Evolutionary conservation across 1,140 invertebrate genomes (phyloP).

Genomic region (Liolophura sinensis): DNA sequence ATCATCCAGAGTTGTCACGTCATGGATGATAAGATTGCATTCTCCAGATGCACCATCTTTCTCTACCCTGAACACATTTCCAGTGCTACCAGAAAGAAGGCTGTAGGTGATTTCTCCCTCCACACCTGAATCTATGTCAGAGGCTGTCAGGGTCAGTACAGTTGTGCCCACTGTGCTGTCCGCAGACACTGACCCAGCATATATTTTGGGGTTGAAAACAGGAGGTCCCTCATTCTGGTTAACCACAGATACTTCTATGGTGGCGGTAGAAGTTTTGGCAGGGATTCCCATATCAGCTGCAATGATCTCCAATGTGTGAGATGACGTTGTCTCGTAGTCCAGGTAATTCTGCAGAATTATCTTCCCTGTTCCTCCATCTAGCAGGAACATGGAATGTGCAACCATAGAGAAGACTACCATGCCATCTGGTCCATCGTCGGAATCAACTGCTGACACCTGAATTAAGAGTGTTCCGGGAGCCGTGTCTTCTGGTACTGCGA

Average conservation of each 20-base stretch:
- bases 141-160: conserved; percentile 29
- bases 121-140: conserved; percentile 30
- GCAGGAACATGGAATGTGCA: too few species aligned
- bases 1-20: conserved; percentile 78
- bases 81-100: too few species aligned
- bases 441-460: too few species aligned
- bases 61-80: background rate
- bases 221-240: conserved; percentile 47
- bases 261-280: conserved; percentile 19
- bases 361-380: too few species aligned
- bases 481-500: too few species aligned
- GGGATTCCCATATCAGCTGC: conserved; percentile 26
- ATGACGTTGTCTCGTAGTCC: conserved; percentile 30
- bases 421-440: too few species aligned
- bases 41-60: background rate
- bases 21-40: conserved; percentile 15
- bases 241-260: conserved; percentile 30
- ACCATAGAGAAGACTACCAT: too few species aligned
- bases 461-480: too few species aligned
- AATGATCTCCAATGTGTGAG: conserved; percentile 27
- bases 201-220: conserved; percentile 24
- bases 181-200: conserved; percentile 22
- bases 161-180: conserved; percentile 18
- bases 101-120: background rate
- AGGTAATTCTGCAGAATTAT: conserved; percentile 7